phyloP scores from a whole-genome alignment of 2,113 vertebrate species.

The Leptocoma aspasia region DNA sequence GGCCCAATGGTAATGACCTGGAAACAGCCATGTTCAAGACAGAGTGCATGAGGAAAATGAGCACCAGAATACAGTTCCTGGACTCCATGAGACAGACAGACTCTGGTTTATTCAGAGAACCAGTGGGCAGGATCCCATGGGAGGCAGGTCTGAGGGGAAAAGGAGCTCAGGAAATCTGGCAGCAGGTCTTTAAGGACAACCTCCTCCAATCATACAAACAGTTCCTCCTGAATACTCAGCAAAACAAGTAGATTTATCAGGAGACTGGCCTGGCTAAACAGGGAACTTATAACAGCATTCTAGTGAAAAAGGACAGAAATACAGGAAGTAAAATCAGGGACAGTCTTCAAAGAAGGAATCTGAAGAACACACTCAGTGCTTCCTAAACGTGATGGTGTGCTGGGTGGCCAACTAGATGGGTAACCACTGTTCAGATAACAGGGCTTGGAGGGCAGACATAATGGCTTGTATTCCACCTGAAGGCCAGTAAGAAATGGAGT shows the following conservation, averaged over 20 bases:
- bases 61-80: neutral
- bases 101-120: neutral
- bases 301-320: neutral
- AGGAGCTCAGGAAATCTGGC: neutral
- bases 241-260: neutral
- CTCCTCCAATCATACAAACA: neutral
- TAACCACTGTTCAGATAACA: neutral
- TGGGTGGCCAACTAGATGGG: neutral
- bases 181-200: neutral
- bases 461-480: neutral
- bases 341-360: neutral
- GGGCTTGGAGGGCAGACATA: neutral
- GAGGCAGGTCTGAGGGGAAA: neutral
- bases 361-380: neutral
- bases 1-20: neutral
- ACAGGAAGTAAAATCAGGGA: neutral
- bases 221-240: neutral
- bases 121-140: neutral
- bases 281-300: accelerated
- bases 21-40: neutral
- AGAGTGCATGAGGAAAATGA: neutral
- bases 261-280: neutral
- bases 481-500: neutral
- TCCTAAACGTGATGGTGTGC: neutral
- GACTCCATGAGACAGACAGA: neutral